A percentile compares a stretch with the other conserved stretches of the same genome.
These are phyloP conservation scores for Verasper variegatus DNA, from an alignment of 2,113 vertebrate genomes.

Conservation along the genomic window DNA sequence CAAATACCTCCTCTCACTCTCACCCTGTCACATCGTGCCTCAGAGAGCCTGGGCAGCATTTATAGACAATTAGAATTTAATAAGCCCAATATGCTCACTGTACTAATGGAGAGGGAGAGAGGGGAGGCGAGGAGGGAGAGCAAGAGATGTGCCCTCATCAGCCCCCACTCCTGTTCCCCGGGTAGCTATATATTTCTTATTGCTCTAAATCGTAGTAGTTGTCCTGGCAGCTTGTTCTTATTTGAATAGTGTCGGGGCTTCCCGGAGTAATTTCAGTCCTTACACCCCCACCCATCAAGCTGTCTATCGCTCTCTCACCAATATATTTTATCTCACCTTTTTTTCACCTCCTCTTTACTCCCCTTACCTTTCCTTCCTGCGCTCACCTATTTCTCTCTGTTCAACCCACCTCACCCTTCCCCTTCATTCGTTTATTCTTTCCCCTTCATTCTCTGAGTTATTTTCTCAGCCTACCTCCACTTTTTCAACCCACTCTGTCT, in stretches of 20 bases:
- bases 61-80: constrained; percentile 81
- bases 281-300: neutral
- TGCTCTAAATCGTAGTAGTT: constrained; percentile 60
- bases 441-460: constrained; percentile 13
- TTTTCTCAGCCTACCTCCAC: constrained; percentile 33
- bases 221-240: constrained; percentile 62
- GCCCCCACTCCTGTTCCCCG: constrained; percentile 32
- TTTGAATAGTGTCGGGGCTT: constrained; percentile 62
- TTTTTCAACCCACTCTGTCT: constrained; percentile 23
- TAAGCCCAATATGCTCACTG: constrained; percentile 79
- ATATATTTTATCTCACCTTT: constrained; percentile 34
- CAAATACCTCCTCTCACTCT: constrained; percentile 75
- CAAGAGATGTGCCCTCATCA: constrained; percentile 38
- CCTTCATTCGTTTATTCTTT: constrained; percentile 30
- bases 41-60: constrained; percentile 71
- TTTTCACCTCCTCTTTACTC: constrained; percentile 32
- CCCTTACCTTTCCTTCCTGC: constrained; percentile 8
- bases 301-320: neutral
- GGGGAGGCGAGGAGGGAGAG: constrained; percentile 15
- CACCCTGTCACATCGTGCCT: constrained; percentile 67
- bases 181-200: constrained; percentile 54
- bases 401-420: neutral
- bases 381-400: constrained; percentile 6
- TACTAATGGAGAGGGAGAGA: constrained; percentile 68
- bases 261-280: constrained; percentile 31